phyloP scores from a whole-genome alignment of 2,888 invertebrate genomes.

The Lathronympha strigana region DNA sequence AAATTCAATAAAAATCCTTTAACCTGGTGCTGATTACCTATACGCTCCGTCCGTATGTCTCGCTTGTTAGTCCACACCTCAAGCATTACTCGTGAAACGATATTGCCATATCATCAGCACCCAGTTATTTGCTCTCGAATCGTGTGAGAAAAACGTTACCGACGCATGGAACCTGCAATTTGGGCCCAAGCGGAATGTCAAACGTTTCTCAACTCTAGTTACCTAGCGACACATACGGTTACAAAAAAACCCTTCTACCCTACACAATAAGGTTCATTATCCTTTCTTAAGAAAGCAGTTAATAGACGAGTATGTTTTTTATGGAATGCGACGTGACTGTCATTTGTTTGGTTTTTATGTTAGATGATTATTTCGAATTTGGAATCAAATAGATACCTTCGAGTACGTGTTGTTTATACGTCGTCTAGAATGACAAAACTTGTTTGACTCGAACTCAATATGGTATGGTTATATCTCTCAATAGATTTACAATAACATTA shows the following conservation, averaged over 20 bases:
- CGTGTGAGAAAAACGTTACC: constrained; percentile 81
- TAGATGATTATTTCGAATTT: constrained; percentile 45
- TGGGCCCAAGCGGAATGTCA: constrained; percentile 72
- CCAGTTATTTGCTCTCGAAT: constrained; percentile 80
- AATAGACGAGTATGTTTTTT: constrained; percentile 32
- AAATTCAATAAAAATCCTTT: no score
- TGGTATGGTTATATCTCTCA: constrained; percentile 5
- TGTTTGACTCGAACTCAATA: constrained; percentile 10
- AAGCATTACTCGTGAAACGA: constrained; percentile 68
- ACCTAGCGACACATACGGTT: constrained; percentile 16
- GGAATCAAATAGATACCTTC: constrained; percentile 34
- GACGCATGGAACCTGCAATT: constrained; percentile 73
- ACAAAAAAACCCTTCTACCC: constrained; percentile 3
- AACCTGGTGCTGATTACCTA: neutral
- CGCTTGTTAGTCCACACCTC: constrained; percentile 60
- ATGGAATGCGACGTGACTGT: constrained; percentile 58
- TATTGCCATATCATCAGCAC: constrained; percentile 78
- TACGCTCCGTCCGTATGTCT: constrained; percentile 47
- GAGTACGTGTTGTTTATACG: constrained; percentile 39
- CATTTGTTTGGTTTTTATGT: constrained; percentile 61
- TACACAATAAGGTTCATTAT: constrained; percentile 5
- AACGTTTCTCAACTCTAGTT: constrained; percentile 59
- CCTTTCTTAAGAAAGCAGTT: neutral
- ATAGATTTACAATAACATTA: constrained; percentile 1
- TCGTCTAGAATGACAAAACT: constrained; percentile 11